Evolutionary conservation across 2,113 vertebrate genomes (phyloP).

Genomic region (Sprattus sprattus): DNA sequence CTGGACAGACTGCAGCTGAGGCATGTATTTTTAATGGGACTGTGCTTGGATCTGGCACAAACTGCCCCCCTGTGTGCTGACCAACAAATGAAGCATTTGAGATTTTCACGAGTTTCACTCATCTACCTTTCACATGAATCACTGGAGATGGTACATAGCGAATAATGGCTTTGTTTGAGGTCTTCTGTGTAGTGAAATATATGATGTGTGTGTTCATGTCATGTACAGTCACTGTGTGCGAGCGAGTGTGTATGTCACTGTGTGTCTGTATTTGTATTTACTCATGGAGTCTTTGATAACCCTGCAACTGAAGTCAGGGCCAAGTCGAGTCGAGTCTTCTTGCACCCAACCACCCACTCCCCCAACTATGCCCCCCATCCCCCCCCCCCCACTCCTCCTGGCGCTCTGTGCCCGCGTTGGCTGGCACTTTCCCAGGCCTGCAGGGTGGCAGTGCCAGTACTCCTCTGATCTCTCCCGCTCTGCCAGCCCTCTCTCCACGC

Average conservation of each 20-base stretch:
- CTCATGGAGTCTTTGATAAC: not conserved
- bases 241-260: not conserved
- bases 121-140: not conserved
- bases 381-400: not conserved
- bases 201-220: not conserved
- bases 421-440: constrained; percentile 7
- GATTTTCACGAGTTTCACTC: not conserved
- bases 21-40: not conserved
- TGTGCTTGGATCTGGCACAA: not conserved
- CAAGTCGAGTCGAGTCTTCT: not conserved
- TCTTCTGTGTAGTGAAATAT: not conserved
- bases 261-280: not conserved
- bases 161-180: not conserved
- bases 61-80: not conserved
- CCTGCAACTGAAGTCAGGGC: not conserved
- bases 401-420: not conserved
- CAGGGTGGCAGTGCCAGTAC: constrained; percentile 8
- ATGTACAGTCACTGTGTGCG: not conserved
- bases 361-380: not conserved
- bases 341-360: constrained; percentile 17
- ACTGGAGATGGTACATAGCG: not conserved
- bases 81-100: not conserved
- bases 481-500: constrained; percentile 3
- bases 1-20: not conserved
- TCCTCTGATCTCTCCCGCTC: constrained; percentile 6